Evolutionary conservation across 2,888 invertebrate genomes (phyloP), one percentile per base, ranked within the genome.

Genomic region (Harpagoxenus sublaevis): DNA sequence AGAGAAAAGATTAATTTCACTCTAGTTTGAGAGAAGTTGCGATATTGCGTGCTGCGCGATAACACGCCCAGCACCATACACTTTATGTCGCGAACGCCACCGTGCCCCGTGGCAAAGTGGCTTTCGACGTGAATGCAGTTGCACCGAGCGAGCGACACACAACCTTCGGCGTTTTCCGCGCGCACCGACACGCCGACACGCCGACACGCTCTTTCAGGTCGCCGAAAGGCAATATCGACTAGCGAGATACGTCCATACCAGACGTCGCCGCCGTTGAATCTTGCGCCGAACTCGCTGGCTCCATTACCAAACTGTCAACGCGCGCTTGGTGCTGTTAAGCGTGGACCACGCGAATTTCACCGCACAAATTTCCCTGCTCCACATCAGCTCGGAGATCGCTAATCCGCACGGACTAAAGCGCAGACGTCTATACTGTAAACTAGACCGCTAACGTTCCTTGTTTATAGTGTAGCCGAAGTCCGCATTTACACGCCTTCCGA

Each of bases 271-370:
- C 63, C 79, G 86, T 87, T 86, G 87, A 90, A 91, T 91, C 86
- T 84, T 84, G 79, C 84, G 87, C 84, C 84, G 74, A 84, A 70
- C 75, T 65, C 63, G 48, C 60, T 45, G 77, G 84, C 70, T 91
- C 90, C 90, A 90, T 90, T 90, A 90, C 88, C 88, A 78, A 91
- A 88, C 90, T 91, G 91, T 91, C 90, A 90, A 88, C 82, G 89
- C 87, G 86, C 84, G 89, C 73, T 31, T 53, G 78, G 48, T 60
- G 79, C 75, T 60, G 75, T 81, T 81, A 81, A 81, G 79, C 60
- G 75, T 28, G 79, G 74, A 81, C 79, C 71, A 9, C 74, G 75
- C 28, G 75, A 74, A 79, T 79, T 79, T 74, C 75, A 75, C 75
- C 79, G 60, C 60, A 60, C 60, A 53, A 75, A 81, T 81, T 60